These are phyloP conservation scores for Meghimatium bilineatum DNA, from an alignment of 2,888 invertebrate genomes.

Conservation along the genomic window DNA sequence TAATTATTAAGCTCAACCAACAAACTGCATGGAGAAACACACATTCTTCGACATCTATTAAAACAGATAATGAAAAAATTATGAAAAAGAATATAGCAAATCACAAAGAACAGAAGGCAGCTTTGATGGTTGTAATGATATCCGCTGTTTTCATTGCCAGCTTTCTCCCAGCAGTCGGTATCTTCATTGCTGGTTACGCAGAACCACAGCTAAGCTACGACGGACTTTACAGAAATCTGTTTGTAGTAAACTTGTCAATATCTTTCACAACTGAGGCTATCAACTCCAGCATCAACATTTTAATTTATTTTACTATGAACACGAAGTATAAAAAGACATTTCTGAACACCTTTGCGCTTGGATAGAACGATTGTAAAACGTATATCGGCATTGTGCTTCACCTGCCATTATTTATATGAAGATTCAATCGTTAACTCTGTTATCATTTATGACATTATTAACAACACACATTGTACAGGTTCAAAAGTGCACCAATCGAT, in stretches of 20 bases:
- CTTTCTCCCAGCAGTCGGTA: neutral
- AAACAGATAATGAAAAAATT: neutral
- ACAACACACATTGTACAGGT: too few relatives aligned
- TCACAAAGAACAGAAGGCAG: neutral
- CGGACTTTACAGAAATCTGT: neutral
- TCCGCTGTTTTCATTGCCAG: conserved; percentile 8
- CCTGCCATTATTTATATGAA: too few relatives aligned
- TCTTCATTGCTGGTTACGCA: neutral
- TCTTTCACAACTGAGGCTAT: neutral
- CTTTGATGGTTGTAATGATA: conserved; percentile 18
- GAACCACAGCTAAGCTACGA: conserved; percentile 16
- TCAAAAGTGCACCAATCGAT: too few relatives aligned
- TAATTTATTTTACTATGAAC: conserved; percentile 1
- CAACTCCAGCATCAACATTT: conserved; percentile 22
- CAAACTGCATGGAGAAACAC: neutral
- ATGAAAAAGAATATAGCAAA: neutral
- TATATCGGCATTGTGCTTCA: too few relatives aligned
- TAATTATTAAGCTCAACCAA: neutral
- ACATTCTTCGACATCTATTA: neutral
- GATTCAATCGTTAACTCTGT: too few relatives aligned
- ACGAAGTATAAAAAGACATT: conserved; percentile 14
- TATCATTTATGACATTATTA: too few relatives aligned
- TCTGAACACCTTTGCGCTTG: neutral
- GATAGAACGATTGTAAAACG: too few relatives aligned
- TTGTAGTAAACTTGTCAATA: neutral